These are phyloP conservation scores for Ispidina lecontei DNA, from an alignment of 2,797 vertebrate species.

Conservation along the genomic window DNA sequence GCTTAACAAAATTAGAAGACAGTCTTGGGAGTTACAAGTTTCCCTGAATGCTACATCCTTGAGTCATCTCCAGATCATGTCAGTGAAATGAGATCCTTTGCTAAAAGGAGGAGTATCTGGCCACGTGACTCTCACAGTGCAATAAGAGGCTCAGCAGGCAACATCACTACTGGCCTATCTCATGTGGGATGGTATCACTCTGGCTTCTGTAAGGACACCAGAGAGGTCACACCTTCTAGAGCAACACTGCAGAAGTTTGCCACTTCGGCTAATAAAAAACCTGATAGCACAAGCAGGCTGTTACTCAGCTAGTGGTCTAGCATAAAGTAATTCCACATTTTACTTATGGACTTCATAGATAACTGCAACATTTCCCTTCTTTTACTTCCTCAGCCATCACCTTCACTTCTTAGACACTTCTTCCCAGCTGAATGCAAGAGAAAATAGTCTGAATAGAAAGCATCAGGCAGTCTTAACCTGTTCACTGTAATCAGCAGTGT, in stretches of 20 bases:
- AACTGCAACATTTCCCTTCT: background rate
- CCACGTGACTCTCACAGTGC: background rate
- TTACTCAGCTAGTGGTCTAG: background rate
- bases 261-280: background rate
- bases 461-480: background rate
- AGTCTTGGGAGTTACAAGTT: background rate
- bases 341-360: background rate
- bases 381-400: background rate
- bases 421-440: background rate
- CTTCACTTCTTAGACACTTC: background rate
- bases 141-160: background rate
- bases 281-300: background rate
- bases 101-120: background rate
- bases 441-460: background rate
- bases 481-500: background rate
- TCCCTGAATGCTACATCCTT: background rate
- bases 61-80: background rate
- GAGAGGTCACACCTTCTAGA: background rate
- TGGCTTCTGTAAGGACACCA: background rate
- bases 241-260: background rate
- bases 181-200: background rate
- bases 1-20: background rate
- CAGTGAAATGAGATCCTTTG: background rate
- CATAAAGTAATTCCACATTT: background rate
- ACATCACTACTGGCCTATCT: background rate